phyloP scores from a whole-genome alignment of 1,140 invertebrate species.

The Dinoponera quadriceps region DNA sequence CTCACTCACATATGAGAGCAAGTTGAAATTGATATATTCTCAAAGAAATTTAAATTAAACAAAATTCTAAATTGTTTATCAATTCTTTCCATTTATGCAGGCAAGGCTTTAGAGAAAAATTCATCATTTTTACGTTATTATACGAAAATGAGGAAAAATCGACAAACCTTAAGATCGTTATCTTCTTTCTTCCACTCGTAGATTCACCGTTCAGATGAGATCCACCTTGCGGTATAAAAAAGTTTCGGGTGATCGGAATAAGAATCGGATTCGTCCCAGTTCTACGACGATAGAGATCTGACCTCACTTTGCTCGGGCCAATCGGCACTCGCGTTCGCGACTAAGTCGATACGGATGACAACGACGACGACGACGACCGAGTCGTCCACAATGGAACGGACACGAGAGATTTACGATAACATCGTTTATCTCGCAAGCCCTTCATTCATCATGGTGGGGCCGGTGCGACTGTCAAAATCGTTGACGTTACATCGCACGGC shows the following conservation, averaged over 20 bases:
- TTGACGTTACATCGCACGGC: constrained; percentile 38
- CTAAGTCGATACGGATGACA: constrained; percentile 63
- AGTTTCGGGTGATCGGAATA: constrained; percentile 59
- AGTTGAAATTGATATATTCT: no score
- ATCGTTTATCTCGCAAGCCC: constrained; percentile 73
- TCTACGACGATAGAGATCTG: constrained; percentile 68
- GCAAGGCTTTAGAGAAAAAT: no score
- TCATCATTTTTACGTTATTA: no score
- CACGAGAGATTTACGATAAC: constrained; percentile 72
- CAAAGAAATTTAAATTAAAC: no score
- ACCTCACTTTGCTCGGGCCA: constrained; percentile 71
- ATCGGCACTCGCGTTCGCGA: constrained; percentile 66
- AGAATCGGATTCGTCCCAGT: constrained; percentile 56
- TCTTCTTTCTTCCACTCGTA: no score
- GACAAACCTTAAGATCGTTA: no score
- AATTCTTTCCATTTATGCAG: no score
- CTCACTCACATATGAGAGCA: no score
- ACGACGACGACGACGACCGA: constrained; percentile 55
- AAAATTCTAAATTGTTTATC: no score
- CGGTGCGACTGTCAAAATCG: constrained; percentile 68
- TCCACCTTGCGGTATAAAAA: constrained; percentile 30
- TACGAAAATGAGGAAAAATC: no score
- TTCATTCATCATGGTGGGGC: constrained; percentile 70
- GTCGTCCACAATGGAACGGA: constrained; percentile 71
- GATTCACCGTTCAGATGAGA: constrained; percentile 11